Base-by-base conservation (phyloP, 1,140 invertebrate species). In the Parapsyche elsis region DNA sequence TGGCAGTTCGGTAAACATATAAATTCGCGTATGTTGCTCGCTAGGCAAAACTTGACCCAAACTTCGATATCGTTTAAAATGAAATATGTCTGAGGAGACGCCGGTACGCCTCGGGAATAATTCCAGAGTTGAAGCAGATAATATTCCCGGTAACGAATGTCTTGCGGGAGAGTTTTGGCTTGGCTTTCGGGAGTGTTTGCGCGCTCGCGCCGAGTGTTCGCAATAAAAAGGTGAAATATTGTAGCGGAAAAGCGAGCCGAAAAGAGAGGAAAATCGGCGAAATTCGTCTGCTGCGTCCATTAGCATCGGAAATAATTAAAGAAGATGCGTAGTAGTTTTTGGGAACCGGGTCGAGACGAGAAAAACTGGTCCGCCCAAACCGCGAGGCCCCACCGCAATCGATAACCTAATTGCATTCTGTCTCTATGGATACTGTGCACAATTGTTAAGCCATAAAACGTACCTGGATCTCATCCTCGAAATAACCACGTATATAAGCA, bases 311-410 rank as follows among this genome's bases (percentile, higher is more conserved):
- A 14, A 71, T 26, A 26, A 45, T 71, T 71, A 71, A 38, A 38
- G 30, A 38, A 16, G 46, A 53, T 46, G 57, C 57, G 57, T 77
- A 26, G 21, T 67, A 10, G 21, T 45, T 77, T 77, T 64, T 61
- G 45, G 24, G 75, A 46, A 77, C 57, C 44, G 53, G 75, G 75
- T 64, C 75, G 75, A 59, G 44, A 71, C 12, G 71, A 59, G 74
- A 61, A 64, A 21, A 77, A 77, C 75, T 77, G 53, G 75, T 64
- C 75, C 75, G 75, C 75, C 75, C 38, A 77, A 64, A 45, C 53
- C 30, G 57, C 5, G 49, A 30, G 44, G 19, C 16, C 19, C 5
- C 19, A 24, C 46, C 16, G 14, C 9, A 30, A 73, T 73, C 49
- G 45, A 75, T 75, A 75, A 75, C 49, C 73, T 7, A 73, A 73